Conservation (phyloP, 1,140 invertebrate species). For the Brachionus rubens region DNA sequence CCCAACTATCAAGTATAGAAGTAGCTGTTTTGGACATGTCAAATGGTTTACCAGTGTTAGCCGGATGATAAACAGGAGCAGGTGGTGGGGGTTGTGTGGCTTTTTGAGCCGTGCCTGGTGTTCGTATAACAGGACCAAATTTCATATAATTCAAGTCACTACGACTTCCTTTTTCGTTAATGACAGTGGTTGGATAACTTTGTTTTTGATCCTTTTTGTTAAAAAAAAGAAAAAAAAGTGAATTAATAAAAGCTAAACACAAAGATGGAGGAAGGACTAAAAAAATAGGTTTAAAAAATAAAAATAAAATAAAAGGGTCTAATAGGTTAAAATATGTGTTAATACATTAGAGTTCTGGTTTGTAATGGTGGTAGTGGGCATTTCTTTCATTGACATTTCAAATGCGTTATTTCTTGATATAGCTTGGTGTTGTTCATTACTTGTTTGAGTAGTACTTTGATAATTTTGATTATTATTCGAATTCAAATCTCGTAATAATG, state of each 20-base stretch:
- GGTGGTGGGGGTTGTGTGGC: not conserved
- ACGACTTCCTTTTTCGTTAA: not conserved
- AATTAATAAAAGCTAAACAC: too few species aligned
- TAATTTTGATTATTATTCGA: not conserved
- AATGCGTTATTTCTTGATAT: not conserved
- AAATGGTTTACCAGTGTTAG: not conserved
- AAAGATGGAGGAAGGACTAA: too few species aligned
- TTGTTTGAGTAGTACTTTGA: too few species aligned
- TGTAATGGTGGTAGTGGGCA: too few species aligned
- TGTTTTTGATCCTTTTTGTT: not conserved
- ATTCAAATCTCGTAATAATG: slow-evolving; percentile 26
- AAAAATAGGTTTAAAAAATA: too few species aligned
- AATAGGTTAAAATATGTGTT: too few species aligned
- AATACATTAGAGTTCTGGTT: not conserved
- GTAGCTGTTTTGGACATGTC: slow-evolving; percentile 12
- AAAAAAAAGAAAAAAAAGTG: not conserved
- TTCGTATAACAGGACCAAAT: not conserved
- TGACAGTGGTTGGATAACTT: not conserved
- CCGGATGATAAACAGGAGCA: slow-evolving; percentile 2
- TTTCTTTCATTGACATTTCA: slow-evolving; percentile 25
- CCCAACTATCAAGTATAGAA: slow-evolving; percentile 31
- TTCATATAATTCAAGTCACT: not conserved
- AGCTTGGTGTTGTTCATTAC: not conserved
- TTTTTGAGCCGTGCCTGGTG: not conserved
- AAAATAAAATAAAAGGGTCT: too few species aligned